A percentile compares a stretch with the other conserved stretches of the same genome.
phyloP scores from a whole-genome alignment of 2,797 vertebrate species.

The Agapornis canus region DNA sequence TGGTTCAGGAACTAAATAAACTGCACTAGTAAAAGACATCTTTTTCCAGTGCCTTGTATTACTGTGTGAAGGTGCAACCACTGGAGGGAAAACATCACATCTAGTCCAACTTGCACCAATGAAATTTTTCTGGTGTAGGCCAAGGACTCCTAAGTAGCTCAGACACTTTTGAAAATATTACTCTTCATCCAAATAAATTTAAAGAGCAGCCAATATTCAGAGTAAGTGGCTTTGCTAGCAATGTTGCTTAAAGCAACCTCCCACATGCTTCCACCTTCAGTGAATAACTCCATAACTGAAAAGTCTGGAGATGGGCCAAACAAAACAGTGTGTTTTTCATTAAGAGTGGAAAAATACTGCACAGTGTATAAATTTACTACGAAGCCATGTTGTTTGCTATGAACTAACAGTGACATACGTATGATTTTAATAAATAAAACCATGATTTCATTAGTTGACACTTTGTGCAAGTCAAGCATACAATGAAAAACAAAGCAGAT shows the following conservation, averaged over 20 bases:
- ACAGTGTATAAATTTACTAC: conserved; percentile 14
- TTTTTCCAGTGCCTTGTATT: not conserved
- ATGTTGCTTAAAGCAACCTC: conserved; percentile 37
- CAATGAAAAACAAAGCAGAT: conserved; percentile 14
- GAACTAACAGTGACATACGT: conserved; percentile 9
- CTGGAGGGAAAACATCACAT: not conserved
- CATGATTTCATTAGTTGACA: conserved; percentile 27
- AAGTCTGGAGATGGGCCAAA: conserved; percentile 32
- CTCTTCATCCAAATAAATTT: conserved; percentile 52
- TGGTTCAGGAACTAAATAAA: not conserved
- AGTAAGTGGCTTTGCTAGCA: conserved; percentile 26
- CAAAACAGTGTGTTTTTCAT: conserved; percentile 57
- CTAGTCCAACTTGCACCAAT: not conserved
- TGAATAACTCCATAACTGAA: conserved; percentile 7
- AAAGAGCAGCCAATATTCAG: conserved; percentile 35
- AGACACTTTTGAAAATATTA: conserved; percentile 32
- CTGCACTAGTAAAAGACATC: not conserved
- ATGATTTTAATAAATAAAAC: conserved; percentile 44
- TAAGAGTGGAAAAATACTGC: conserved; percentile 13
- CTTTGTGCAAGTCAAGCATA: not conserved
- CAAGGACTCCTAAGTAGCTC: not conserved
- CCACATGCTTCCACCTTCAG: conserved; percentile 27
- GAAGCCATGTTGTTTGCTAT: conserved; percentile 13
- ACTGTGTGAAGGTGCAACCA: not conserved
- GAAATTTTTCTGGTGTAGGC: not conserved